These are phyloP conservation scores for Noctua comes DNA, from an alignment of 2,888 invertebrate genomes.

Conservation along the genomic window DNA sequence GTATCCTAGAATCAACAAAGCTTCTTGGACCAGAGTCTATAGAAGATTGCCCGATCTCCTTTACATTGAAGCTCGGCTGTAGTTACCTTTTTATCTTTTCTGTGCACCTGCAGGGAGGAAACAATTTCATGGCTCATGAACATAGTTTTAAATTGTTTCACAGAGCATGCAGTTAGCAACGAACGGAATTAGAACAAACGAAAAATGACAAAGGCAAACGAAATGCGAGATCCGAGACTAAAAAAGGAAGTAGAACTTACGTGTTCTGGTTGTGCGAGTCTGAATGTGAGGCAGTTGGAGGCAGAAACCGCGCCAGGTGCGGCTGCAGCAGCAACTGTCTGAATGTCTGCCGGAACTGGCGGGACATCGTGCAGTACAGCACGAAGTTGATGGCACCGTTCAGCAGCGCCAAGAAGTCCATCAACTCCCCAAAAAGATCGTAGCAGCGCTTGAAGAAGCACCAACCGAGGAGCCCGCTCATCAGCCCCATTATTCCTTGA, in stretches of 20 bases:
- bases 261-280: slow-evolving; percentile 92
- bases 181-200: slow-evolving; percentile 20
- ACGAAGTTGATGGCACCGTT: slow-evolving; percentile 98
- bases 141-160: slow-evolving; percentile 56
- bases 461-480: slow-evolving; percentile 92
- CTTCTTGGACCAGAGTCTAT: too few relatives aligned
- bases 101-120: slow-evolving; percentile 84
- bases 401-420: slow-evolving; percentile 96
- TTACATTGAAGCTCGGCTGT: slow-evolving; percentile 75
- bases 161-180: slow-evolving; percentile 56
- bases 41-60: too few relatives aligned
- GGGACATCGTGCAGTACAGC: slow-evolving; percentile 97
- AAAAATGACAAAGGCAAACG: slow-evolving; percentile 26
- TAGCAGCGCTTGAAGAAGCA: slow-evolving; percentile 95
- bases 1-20: too few relatives aligned
- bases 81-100: slow-evolving; percentile 87
- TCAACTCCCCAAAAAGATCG: slow-evolving; percentile 94
- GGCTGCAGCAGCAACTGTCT: slow-evolving; percentile 93
- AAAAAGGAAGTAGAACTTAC: slow-evolving; percentile 84
- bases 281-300: slow-evolving; percentile 90
- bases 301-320: slow-evolving; percentile 91
- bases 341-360: slow-evolving; percentile 96
- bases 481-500: slow-evolving; percentile 93
- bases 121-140: slow-evolving; percentile 71
- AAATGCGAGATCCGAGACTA: slow-evolving; percentile 25